phyloP scores from a whole-genome alignment of 92 coral and sea anemone genomes.

The Micromussa lordhowensis region DNA sequence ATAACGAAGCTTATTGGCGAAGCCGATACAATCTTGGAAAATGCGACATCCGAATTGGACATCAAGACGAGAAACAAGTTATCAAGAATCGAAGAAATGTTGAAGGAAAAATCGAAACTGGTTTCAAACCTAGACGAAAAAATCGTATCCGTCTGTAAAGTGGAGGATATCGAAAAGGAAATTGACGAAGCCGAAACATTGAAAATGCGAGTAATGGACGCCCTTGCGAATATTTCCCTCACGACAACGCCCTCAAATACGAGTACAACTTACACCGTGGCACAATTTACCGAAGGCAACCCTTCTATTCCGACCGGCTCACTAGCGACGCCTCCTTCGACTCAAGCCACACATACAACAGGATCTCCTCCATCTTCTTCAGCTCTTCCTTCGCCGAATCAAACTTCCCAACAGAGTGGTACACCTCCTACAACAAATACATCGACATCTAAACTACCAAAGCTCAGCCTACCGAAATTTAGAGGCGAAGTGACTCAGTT shows the following conservation, averaged over 20 bases:
- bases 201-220: constrained; percentile 1
- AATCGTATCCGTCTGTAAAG: constrained; percentile 38
- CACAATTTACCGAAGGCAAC: background rate
- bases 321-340: constrained; percentile 4
- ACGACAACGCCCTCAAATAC: constrained; percentile 1
- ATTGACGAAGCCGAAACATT: constrained; percentile 41
- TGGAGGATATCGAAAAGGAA: constrained; percentile 40
- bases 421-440: background rate
- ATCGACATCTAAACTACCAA: constrained; percentile 50
- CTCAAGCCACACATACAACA: constrained; percentile 2
- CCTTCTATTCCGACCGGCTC: constrained; percentile 5
- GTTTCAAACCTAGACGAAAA: constrained; percentile 37
- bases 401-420: constrained; percentile 5
- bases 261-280: constrained; percentile 2
- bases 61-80: background rate
- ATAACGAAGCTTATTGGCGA: constrained; percentile 38
- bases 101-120: constrained; percentile 28
- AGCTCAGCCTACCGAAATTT: constrained; percentile 44
- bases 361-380: constrained; percentile 7
- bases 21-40: constrained; percentile 6
- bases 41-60: background rate
- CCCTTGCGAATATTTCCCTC: background rate
- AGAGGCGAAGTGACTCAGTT: constrained; percentile 52
- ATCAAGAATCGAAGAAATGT: background rate
- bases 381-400: constrained; percentile 8